Conservation (phyloP, 2,888 invertebrate species). For the Athalia rosae region DNA sequence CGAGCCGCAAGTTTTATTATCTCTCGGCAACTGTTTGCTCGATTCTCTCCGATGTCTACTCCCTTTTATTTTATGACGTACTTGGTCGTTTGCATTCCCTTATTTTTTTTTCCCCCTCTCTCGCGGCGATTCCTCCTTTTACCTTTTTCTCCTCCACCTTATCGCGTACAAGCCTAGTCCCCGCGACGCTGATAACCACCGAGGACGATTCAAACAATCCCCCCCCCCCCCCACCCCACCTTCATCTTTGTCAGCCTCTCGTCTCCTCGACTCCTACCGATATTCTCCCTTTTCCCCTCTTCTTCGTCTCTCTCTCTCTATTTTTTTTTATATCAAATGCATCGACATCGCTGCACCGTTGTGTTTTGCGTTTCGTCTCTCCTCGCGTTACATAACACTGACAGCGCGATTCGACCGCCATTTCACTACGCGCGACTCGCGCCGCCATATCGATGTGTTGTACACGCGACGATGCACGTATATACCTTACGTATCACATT, state of each 20-base stretch:
- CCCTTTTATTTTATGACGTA: too few relatives aligned
- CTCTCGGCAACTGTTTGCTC: neutral
- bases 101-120: neutral
- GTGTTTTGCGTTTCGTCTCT: too few relatives aligned
- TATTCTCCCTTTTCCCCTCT: too few relatives aligned
- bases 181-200: neutral
- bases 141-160: neutral
- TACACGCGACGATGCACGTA: neutral
- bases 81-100: neutral
- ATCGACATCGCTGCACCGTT: too few relatives aligned
- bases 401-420: neutral
- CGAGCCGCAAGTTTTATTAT: slow-evolving; percentile 25
- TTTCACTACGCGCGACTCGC: neutral
- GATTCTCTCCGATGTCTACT: neutral
- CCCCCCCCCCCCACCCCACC: too few relatives aligned
- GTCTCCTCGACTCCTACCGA: too few relatives aligned
- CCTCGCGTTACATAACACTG: too few relatives aligned
- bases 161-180: neutral
- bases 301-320: too few relatives aligned
- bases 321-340: too few relatives aligned
- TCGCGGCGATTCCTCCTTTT: neutral
- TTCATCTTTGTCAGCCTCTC: neutral
- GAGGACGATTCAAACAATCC: too few relatives aligned
- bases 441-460: neutral
- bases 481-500: too few relatives aligned